A percentile compares a stretch with the other conserved stretches of the same genome.
phyloP scores from a whole-genome alignment of 2,888 invertebrate species.

The Andrena fulva region DNA sequence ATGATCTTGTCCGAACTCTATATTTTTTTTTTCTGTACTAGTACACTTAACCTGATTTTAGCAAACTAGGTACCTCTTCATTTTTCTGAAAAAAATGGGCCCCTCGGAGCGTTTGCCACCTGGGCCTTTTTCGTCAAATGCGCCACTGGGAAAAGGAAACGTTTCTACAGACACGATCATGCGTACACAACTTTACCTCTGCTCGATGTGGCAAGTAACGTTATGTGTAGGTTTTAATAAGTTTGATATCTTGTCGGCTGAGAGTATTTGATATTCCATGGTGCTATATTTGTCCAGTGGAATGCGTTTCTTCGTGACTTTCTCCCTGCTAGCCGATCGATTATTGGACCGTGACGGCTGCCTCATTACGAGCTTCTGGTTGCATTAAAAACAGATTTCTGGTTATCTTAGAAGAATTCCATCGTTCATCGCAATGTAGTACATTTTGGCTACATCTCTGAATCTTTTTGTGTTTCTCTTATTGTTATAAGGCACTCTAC shows the following conservation, averaged over 20 bases:
- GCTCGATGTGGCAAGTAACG: neutral
- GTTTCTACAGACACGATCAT: neutral
- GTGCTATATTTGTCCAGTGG: neutral
- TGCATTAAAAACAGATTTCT: neutral
- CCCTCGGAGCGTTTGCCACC: no score
- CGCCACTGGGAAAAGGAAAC: no score
- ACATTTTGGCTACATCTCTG: neutral
- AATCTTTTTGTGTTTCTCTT: neutral
- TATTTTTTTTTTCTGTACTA: no score
- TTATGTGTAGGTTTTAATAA: neutral
- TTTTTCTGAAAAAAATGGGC: no score
- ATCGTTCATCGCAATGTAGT: neutral
- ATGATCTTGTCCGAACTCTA: no score
- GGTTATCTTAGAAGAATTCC: neutral
- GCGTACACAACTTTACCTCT: no score
- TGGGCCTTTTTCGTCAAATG: no score
- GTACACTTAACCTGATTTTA: no score
- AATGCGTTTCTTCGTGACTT: constrained; percentile 2
- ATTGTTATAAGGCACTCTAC: no score
- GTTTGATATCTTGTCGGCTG: neutral
- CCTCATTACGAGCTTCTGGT: neutral
- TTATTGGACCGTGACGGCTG: constrained; percentile 8
- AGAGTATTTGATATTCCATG: neutral
- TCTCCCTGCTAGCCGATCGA: constrained; percentile 2
- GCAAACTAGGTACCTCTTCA: no score